These are phyloP conservation scores for Mesorhabditis spiculigera DNA, from an alignment of 2,888 invertebrate genomes.

Conservation along the genomic window DNA sequence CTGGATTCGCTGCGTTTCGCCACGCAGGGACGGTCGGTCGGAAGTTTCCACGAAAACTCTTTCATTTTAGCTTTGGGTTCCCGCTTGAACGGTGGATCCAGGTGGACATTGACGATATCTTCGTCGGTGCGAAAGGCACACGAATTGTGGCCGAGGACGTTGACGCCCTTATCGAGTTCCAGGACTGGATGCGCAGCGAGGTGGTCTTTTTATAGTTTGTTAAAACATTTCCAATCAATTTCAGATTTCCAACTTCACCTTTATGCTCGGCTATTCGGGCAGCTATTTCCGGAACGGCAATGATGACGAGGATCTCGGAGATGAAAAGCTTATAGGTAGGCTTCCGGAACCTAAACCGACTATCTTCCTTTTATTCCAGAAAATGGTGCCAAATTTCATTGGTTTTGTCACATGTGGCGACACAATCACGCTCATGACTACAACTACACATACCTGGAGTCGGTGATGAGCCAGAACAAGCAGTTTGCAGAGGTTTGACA, in stretches of 20 bases:
- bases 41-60: conserved; percentile 12
- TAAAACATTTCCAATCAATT: background rate
- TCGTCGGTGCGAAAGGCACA: conserved; percentile 62
- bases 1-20: conserved; percentile 22
- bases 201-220: conserved; percentile 52
- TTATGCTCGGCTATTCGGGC: conserved; percentile 96
- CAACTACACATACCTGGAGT: conserved; percentile 79
- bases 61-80: conserved; percentile 8
- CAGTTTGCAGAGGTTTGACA: conserved; percentile 72
- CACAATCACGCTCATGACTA: conserved; percentile 92
- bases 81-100: conserved; percentile 59
- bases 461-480: conserved; percentile 88
- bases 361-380: conserved; percentile 28
- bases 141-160: conserved; percentile 62
- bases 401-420: conserved; percentile 99
- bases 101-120: conserved; percentile 65
- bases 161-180: conserved; percentile 40
- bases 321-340: conserved; percentile 78
- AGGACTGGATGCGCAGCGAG: background rate
- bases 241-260: conserved; percentile 83
- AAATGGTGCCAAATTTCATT: conserved; percentile 67
- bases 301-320: conserved; percentile 84
- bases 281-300: conserved; percentile 85
- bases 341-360: conserved; percentile 1
- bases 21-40: conserved; percentile 7